Base-by-base conservation (phyloP, 2,888 invertebrate species). In the Pollenia amentaria region DNA sequence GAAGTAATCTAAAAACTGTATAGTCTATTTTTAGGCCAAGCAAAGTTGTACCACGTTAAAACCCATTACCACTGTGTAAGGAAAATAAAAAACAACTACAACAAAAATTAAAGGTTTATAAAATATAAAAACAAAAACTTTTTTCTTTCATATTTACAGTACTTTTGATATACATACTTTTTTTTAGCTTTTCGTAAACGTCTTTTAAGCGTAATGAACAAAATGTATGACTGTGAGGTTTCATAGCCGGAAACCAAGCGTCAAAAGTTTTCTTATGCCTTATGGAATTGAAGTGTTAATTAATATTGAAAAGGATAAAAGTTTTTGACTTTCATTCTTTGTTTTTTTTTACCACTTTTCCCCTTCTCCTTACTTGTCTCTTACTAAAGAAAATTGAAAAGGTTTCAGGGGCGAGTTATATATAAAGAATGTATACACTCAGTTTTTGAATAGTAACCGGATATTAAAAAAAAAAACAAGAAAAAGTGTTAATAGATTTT, bases 251-350 rank as follows among this genome's bases (percentile, higher is more conserved):
- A 87, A 85, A 85, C 78, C 82, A 80, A 76, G 72, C 76, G 72
- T 87, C 87, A 87, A 87, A 87, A 85, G 79, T 87, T 82, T 79
- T 85, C 72, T 88, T 88, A 78, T 89, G 89, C 90, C 88, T 88
- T 90, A 90, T 90, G 91, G 91, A 91, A 91, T 91, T 90, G 91
- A 91, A 91, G 91, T 91, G 92, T 91, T 91, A 91, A 91, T 91
- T 91, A 91, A 91, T 91, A 91, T 91, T 92, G 91, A 91, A 91
- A 91, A 90, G 91, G 91, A 91, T 90, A 90, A 91, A 91, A 87
- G 87, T 89, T 91, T 92, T 91, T 89, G 90, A 90, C 91, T 91
- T 90, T 89, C 55, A 75, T 85, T 77, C 29, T 80, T 79, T 70
- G 38, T 40, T 80, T 64, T 62, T 65, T 38, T 29, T 8, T 40